phyloP scores from a whole-genome alignment of 2,113 vertebrate species.

The Dryoscopus gambensis region DNA sequence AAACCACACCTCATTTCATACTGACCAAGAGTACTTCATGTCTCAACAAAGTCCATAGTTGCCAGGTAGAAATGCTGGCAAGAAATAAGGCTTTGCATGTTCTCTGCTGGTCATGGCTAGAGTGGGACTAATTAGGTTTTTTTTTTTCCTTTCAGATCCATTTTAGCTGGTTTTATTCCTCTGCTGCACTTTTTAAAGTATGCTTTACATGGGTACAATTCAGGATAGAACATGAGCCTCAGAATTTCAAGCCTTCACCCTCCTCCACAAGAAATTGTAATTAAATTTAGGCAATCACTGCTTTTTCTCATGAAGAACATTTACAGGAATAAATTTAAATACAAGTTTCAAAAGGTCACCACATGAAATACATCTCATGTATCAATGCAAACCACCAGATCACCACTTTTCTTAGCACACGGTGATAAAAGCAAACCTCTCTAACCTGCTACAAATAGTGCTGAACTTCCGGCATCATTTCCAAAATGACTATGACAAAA shows the following conservation, averaged over 20 bases:
- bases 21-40: not conserved
- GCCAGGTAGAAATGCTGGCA: not conserved
- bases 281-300: not conserved
- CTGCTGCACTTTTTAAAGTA: not conserved
- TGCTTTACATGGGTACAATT: not conserved
- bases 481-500: not conserved
- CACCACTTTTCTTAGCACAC: not conserved
- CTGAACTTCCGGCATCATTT: not conserved
- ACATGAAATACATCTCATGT: not conserved
- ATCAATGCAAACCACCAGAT: not conserved
- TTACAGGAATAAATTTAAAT: not conserved
- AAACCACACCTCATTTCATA: not conserved
- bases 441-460: not conserved
- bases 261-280: not conserved
- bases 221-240: not conserved
- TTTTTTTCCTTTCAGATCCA: not conserved
- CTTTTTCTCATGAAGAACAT: not conserved
- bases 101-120: not conserved
- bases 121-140: not conserved
- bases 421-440: not conserved
- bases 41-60: not conserved
- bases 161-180: not conserved
- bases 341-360: not conserved
- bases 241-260: not conserved
- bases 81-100: not conserved